Percentiles rank a stretch among this genome's conserved stretches.
Conservation (phyloP, 2,113 vertebrate genomes). For the Psettodes erumei region DNA sequence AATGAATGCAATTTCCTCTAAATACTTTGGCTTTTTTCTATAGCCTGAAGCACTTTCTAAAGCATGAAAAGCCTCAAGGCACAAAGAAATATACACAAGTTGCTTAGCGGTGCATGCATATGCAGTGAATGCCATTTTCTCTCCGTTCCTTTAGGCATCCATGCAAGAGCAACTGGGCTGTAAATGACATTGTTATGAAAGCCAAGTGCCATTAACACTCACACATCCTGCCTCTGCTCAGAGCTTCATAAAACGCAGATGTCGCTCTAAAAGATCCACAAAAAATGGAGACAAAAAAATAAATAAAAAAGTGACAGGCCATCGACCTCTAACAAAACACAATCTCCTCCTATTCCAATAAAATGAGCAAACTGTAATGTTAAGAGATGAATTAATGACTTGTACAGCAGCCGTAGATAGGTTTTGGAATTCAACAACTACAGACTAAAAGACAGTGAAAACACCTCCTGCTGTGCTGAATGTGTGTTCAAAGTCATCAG, state of each 20-base stretch:
- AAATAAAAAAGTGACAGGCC: constrained; percentile 67
- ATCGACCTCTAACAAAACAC: constrained; percentile 72
- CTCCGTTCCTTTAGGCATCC: constrained; percentile 72
- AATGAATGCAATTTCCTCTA: constrained; percentile 75
- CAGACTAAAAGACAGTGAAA: constrained; percentile 58
- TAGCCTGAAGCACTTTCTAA: constrained; percentile 67
- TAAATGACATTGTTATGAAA: constrained; percentile 82
- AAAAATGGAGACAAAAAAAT: constrained; percentile 70
- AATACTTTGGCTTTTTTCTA: constrained; percentile 66
- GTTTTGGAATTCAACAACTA: constrained; percentile 70
- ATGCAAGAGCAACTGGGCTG: constrained; percentile 76
- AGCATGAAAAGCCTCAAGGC: constrained; percentile 73
- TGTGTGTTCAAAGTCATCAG: constrained; percentile 71
- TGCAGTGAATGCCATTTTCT: constrained; percentile 70
- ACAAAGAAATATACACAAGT: constrained; percentile 76
- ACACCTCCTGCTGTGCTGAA: constrained; percentile 68
- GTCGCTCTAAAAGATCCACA: constrained; percentile 78
- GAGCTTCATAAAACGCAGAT: constrained; percentile 83
- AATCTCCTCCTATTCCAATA: constrained; percentile 66
- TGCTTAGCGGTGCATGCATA: constrained; percentile 62
- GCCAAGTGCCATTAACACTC: constrained; percentile 77
- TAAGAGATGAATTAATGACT: constrained; percentile 70
- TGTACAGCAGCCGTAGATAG: constrained; percentile 43
- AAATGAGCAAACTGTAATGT: constrained; percentile 55
- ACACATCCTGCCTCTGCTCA: constrained; percentile 76